Evolutionary conservation across 2,113 vertebrate species (phyloP).

Genomic region (Tupaia tana): DNA sequence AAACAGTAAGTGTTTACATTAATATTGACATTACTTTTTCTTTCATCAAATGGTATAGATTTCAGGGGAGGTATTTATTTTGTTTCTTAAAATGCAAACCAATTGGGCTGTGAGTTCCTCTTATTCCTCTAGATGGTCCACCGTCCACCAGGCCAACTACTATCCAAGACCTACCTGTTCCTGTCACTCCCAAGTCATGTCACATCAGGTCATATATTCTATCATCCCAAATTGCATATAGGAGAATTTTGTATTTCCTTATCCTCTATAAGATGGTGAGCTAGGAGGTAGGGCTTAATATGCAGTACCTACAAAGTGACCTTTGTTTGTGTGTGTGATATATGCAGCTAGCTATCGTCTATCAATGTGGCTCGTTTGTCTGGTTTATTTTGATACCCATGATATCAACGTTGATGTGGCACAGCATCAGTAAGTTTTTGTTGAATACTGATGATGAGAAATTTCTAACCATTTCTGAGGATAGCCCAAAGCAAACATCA

Average conservation of each 20-base stretch:
- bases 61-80: constrained; percentile 10
- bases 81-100: constrained; percentile 25
- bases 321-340: neutral
- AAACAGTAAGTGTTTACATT: neutral
- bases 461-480: constrained; percentile 5
- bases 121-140: neutral
- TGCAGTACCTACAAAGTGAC: neutral
- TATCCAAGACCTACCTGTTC: neutral
- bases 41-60: constrained; percentile 32
- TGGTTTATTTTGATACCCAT: constrained; percentile 13
- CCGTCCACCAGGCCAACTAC: neutral
- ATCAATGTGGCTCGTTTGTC: neutral
- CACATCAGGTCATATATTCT: neutral
- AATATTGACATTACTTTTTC: constrained; percentile 21
- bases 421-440: neutral
- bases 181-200: neutral
- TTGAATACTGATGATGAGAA: neutral
- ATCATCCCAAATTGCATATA: neutral
- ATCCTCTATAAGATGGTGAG: neutral
- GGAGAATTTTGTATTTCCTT: neutral
- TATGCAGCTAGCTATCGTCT: neutral
- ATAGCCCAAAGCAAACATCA: neutral
- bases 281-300: neutral
- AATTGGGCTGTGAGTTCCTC: neutral
- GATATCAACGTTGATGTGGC: neutral